A percentile compares a stretch with the other conserved stretches of the same genome.
Conservation (phyloP, 2,113 vertebrate species). For the Oceanites oceanicus region DNA sequence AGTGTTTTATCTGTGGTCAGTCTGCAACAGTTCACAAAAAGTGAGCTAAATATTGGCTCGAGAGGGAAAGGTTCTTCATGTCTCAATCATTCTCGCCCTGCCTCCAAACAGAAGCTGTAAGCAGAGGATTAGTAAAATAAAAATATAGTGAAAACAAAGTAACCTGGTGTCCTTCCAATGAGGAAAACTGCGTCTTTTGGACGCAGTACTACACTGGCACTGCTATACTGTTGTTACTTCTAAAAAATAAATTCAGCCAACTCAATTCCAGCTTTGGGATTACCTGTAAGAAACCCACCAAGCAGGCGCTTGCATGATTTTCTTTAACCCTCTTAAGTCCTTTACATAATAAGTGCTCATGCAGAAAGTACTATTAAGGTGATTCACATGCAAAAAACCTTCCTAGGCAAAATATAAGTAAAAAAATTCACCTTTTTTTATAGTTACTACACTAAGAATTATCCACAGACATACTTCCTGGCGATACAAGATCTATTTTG, state of each 20-base stretch:
- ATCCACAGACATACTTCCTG: neutral
- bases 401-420: neutral
- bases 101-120: neutral
- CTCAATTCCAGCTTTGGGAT: neutral
- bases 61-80: neutral
- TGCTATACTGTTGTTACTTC: neutral
- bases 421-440: neutral
- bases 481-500: neutral
- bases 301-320: neutral
- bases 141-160: neutral
- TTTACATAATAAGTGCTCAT: neutral
- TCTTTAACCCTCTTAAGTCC: neutral
- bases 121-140: neutral
- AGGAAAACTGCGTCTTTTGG: neutral
- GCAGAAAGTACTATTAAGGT: neutral
- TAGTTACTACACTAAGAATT: neutral
- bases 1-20: neutral
- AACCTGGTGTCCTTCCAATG: neutral
- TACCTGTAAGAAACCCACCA: neutral
- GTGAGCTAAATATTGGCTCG: neutral
- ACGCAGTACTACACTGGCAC: neutral
- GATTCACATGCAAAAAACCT: neutral
- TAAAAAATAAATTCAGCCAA: neutral
- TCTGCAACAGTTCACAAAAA: neutral
- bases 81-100: neutral